A percentile compares a stretch with the other conserved stretches of the same genome.
These are phyloP conservation scores for Neodiprion pinetum DNA, from an alignment of 1,140 invertebrate genomes.

Conservation along the genomic window DNA sequence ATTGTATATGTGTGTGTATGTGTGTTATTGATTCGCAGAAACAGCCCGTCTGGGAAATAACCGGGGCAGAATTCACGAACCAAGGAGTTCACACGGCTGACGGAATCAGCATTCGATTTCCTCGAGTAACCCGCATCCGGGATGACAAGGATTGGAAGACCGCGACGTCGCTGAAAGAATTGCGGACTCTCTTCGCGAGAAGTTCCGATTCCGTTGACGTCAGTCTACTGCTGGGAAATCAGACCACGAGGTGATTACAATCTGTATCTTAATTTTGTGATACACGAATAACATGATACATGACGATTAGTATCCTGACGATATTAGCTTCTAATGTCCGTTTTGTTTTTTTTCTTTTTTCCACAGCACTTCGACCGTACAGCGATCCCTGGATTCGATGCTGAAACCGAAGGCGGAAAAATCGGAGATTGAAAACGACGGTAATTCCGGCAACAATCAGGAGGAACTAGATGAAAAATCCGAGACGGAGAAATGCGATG, in stretches of 20 bases:
- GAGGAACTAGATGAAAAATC: constrained; percentile 13
- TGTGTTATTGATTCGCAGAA: constrained; percentile 49
- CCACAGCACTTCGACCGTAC: not conserved
- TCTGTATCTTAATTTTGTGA: not conserved
- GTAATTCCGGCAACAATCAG: constrained; percentile 8
- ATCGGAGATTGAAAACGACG: not conserved
- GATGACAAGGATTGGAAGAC: constrained; percentile 85
- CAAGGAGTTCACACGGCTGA: constrained; percentile 87
- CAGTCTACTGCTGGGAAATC: constrained; percentile 57
- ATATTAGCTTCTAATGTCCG: not conserved
- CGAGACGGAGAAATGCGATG: not conserved
- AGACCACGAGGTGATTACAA: not conserved
- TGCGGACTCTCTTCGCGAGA: constrained; percentile 71
- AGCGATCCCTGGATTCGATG: not conserved
- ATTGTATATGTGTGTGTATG: too few relatives aligned
- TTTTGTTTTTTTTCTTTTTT: not conserved
- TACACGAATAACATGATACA: not conserved
- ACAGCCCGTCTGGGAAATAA: constrained; percentile 93
- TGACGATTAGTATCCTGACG: not conserved
- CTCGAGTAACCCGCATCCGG: constrained; percentile 83
- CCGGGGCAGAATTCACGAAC: constrained; percentile 90
- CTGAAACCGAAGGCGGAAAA: not conserved
- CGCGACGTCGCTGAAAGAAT: constrained; percentile 80
- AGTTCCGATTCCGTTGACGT: constrained; percentile 75
- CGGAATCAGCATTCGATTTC: constrained; percentile 93